These are phyloP conservation scores for Calosoma granatense DNA, from an alignment of 1,140 invertebrate genomes.

Conservation along the genomic window DNA sequence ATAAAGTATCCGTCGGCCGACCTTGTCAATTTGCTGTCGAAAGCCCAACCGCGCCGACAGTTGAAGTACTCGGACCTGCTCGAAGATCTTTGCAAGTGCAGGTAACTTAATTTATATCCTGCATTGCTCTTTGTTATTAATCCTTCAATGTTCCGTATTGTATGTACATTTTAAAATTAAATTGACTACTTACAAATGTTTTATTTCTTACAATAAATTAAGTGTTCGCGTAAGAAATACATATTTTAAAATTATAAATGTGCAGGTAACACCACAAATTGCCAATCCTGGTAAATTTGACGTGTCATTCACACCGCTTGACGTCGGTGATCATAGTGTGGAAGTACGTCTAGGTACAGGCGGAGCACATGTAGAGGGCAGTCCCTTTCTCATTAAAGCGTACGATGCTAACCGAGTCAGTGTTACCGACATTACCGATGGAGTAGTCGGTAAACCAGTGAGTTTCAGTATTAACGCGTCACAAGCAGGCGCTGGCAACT, in stretches of 20 bases:
- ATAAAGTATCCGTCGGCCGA: conserved; percentile 85
- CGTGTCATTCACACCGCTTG: conserved; percentile 75
- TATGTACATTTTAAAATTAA: too few species aligned
- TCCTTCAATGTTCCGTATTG: too few species aligned
- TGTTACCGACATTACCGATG: conserved; percentile 82
- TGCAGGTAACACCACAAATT: conserved; percentile 30
- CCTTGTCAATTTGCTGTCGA: conserved; percentile 78
- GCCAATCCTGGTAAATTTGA: conserved; percentile 37
- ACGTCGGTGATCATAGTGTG: conserved; percentile 90
- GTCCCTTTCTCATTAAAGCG: conserved; percentile 90
- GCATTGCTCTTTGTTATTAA: too few species aligned
- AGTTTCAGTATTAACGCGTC: conserved; percentile 82
- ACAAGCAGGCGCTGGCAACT: conserved; percentile 77
- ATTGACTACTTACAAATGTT: too few species aligned
- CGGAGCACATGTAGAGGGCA: conserved; percentile 79
- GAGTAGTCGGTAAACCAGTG: conserved; percentile 82
- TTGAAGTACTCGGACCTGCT: conserved; percentile 68
- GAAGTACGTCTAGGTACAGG: conserved; percentile 50
- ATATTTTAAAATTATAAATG: too few species aligned
- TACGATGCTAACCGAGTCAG: conserved; percentile 87
- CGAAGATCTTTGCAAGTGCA: conserved; percentile 59
- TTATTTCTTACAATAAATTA: too few species aligned
- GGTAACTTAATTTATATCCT: conserved; percentile 33
- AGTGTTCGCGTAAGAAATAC: too few species aligned
- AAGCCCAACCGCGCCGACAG: conserved; percentile 59